Evolutionary conservation across 2,888 invertebrate genomes (phyloP), one percentile per base, ranked within the genome.

Genomic region (Leucoma salicis): DNA sequence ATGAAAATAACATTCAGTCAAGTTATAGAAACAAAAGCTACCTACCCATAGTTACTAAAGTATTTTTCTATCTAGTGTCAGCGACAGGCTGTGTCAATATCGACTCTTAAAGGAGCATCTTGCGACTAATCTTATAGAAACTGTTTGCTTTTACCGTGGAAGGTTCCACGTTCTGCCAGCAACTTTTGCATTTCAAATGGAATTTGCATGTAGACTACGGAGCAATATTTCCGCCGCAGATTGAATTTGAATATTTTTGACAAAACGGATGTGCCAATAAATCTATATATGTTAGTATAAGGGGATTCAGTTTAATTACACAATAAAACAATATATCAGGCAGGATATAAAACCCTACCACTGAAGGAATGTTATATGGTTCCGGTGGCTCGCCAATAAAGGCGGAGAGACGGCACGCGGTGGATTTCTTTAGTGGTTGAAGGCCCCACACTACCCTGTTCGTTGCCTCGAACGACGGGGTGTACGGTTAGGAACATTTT

Each of bases 91-190:
- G 62, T 69, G 78, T 80, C 79, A 82, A 83, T 82, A 85, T 85
- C 84, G 82, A 82, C 81, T 73, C 57, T 57, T 64, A 69, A 62
- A 70, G 74, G 71, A 78, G 79, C 80, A 80, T 80, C 80, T 75
- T 69, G 69, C 79, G 77, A 79, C 82, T 85, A 85, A 85, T 84
- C 85, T 84, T 82, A 83, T 85, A 81, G 82, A 84, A 82, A 83
- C 79, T 85, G 82, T 85, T 85, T 85, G 79, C 82, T 51, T 78
- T 75, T 70, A 60, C 77, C 82, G 82, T 82, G 80, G 82, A 82
- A 79, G 82, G 78, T 74, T 78, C 77, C 56, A 69, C 70, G 74
- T 72, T 78, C 78, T 74, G 72, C 70, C 62, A 73, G 76, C 76
- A 84, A 85, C 74, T 84, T 86, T 78, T 78, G 74, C 76, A 74